phyloP scores from a whole-genome alignment of 2,113 vertebrate genomes.

The Tretioscincus oriximinensis region DNA sequence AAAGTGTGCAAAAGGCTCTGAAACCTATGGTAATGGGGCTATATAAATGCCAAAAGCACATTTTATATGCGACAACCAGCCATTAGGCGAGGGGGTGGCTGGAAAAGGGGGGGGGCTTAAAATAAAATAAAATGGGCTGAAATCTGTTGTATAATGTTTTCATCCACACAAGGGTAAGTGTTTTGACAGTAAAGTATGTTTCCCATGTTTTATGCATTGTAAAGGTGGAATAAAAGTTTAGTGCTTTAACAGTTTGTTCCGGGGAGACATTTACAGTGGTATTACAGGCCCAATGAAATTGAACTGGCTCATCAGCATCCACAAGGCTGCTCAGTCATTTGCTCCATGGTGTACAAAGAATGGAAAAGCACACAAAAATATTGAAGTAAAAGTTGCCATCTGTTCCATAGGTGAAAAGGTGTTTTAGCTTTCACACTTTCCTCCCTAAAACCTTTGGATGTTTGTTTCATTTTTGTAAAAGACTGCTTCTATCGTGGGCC shows the following conservation, averaged over 20 bases:
- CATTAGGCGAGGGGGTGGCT: neutral
- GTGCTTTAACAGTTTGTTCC: neutral
- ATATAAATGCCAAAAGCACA: slow-evolving; percentile 10
- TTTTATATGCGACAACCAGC: slow-evolving; percentile 6
- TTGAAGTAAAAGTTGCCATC: slow-evolving; percentile 31
- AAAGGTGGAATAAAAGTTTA: slow-evolving; percentile 47
- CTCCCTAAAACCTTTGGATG: slow-evolving; percentile 41
- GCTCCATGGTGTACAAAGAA: slow-evolving; percentile 43
- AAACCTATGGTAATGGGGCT: slow-evolving; percentile 6
- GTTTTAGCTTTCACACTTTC: neutral
- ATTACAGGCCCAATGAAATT: slow-evolving; percentile 40
- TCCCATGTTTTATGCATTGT: slow-evolving; percentile 45
- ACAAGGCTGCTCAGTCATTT: slow-evolving; percentile 8
- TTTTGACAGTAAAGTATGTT: slow-evolving; percentile 38
- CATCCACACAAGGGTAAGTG: slow-evolving; percentile 26
- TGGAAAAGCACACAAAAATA: slow-evolving; percentile 38
- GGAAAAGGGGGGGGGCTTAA: neutral
- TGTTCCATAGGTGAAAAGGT: slow-evolving; percentile 13
- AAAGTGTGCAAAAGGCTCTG: slow-evolving; percentile 1
- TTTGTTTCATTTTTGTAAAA: slow-evolving; percentile 43
- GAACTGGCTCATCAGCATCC: slow-evolving; percentile 42
- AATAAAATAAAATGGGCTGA: slow-evolving; percentile 19
- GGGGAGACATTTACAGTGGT: slow-evolving; percentile 38
- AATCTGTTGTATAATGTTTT: slow-evolving; percentile 23
- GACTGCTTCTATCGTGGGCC: neutral